These are phyloP conservation scores for Lucifuga dentata DNA, from an alignment of 2,113 vertebrate genomes.

Conservation along the genomic window DNA sequence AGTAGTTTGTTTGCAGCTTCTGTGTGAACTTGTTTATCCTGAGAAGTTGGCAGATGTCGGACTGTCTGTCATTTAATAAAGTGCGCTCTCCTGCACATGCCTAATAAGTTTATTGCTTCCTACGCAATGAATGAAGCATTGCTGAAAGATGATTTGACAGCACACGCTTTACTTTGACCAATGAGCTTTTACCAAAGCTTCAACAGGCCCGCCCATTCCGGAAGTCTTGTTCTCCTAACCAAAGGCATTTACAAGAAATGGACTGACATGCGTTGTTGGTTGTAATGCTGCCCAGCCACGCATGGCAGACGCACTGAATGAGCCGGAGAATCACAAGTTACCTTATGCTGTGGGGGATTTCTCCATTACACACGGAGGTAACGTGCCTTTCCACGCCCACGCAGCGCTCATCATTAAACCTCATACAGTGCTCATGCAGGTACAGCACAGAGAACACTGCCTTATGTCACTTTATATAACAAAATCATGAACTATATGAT, in stretches of 20 bases:
- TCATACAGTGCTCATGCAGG: too few relatives aligned
- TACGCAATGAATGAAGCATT: conserved; percentile 63
- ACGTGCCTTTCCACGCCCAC: conserved; percentile 20
- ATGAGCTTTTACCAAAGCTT: conserved; percentile 28
- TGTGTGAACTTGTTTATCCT: conserved; percentile 24
- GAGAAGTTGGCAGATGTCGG: conserved; percentile 15
- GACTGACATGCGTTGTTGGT: conserved; percentile 42
- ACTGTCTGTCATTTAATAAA: conserved; percentile 29
- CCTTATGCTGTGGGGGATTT: conserved; percentile 64
- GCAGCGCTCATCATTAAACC: too few relatives aligned
- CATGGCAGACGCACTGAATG: conserved; percentile 15
- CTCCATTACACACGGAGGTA: conserved; percentile 12
- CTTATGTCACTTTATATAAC: too few relatives aligned
- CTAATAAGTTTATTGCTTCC: conserved; percentile 36
- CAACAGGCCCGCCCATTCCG: conserved; percentile 37
- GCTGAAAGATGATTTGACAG: conserved; percentile 38
- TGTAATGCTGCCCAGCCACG: conserved; percentile 53
- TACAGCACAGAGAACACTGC: too few relatives aligned
- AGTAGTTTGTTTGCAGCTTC: conserved; percentile 8
- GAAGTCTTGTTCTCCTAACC: conserved; percentile 81
- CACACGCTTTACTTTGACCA: conserved; percentile 49
- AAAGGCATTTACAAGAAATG: conserved; percentile 89
- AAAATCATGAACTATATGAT: too few relatives aligned
- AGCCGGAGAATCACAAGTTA: conserved; percentile 69
- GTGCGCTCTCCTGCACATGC: neutral